phyloP scores from a whole-genome alignment of 2,888 invertebrate genomes.

The Tenthredo distinguenda region DNA sequence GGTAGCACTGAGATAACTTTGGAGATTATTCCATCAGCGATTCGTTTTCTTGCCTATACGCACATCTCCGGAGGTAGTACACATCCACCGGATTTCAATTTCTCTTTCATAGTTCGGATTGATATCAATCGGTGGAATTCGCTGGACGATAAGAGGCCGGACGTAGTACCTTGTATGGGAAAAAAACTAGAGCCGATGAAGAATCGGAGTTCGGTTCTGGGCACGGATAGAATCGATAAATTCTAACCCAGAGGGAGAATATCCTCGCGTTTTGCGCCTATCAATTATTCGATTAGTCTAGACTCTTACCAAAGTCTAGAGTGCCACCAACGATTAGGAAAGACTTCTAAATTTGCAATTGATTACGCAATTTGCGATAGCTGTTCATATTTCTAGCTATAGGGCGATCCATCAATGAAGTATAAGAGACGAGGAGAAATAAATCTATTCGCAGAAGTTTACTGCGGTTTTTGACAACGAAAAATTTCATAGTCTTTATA shows the following conservation, averaged over 20 bases:
- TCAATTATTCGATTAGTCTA: conserved; percentile 13
- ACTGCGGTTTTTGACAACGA: neutral
- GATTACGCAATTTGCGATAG: neutral
- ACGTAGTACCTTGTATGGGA: neutral
- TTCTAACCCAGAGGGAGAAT: neutral
- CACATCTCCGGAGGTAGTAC: neutral
- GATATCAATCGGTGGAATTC: conserved; percentile 18
- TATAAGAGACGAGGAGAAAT: neutral
- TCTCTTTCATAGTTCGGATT: neutral
- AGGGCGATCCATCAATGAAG: neutral
- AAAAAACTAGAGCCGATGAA: neutral
- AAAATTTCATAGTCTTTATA: neutral
- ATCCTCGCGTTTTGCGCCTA: neutral
- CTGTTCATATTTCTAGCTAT: neutral
- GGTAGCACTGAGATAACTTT: neutral
- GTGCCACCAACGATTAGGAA: neutral
- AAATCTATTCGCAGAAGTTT: neutral
- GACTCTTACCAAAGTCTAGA: neutral
- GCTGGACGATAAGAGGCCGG: neutral
- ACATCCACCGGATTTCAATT: neutral
- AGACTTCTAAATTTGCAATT: neutral
- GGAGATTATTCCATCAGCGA: neutral
- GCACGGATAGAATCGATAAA: neutral
- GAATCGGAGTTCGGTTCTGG: neutral
- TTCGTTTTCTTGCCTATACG: neutral